A percentile compares a stretch with the other conserved stretches of the same genome.
Conservation (phyloP, 2,888 invertebrate species). For the Polydrusus tereticollis region DNA sequence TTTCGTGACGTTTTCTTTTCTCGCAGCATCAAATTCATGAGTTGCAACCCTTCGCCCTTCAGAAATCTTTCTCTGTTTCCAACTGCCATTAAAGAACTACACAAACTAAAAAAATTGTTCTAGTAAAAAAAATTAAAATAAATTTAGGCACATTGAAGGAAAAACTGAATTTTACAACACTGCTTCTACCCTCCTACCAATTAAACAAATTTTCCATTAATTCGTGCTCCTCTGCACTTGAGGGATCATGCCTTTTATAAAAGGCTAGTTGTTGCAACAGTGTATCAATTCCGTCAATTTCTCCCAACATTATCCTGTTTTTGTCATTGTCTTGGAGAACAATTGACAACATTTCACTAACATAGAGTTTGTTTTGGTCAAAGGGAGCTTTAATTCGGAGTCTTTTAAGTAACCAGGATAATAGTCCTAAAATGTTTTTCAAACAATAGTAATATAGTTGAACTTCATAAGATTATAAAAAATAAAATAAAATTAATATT, state of each 20-base stretch:
- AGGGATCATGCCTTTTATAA: constrained; percentile 95
- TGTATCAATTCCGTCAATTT: constrained; percentile 95
- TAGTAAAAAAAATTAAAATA: background rate
- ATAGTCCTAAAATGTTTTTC: constrained; percentile 72
- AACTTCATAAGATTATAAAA: too few relatives aligned
- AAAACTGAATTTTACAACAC: background rate
- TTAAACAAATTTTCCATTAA: constrained; percentile 99
- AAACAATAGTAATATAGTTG: too few relatives aligned
- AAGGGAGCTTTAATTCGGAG: constrained; percentile 90
- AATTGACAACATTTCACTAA: constrained; percentile 96
- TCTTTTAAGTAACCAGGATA: constrained; percentile 93
- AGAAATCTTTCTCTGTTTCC: constrained; percentile 93
- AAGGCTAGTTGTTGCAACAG: constrained; percentile 94
- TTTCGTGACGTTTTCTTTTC: constrained; percentile 97
- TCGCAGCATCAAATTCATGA: constrained; percentile 99
- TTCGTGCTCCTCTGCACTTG: constrained; percentile 93
- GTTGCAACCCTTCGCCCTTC: constrained; percentile 95
- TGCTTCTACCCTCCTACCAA: too few relatives aligned
- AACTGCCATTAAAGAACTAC: constrained; percentile 91
- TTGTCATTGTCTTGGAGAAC: constrained; percentile 90
- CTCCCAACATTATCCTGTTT: constrained; percentile 86
- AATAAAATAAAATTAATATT: too few relatives aligned
- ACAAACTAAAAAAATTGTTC: constrained; percentile 69
- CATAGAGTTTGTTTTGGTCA: constrained; percentile 95
- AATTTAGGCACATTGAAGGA: background rate